phyloP scores from a whole-genome alignment of 1,140 invertebrate genomes.

The Philotrypesis tridentata region DNA sequence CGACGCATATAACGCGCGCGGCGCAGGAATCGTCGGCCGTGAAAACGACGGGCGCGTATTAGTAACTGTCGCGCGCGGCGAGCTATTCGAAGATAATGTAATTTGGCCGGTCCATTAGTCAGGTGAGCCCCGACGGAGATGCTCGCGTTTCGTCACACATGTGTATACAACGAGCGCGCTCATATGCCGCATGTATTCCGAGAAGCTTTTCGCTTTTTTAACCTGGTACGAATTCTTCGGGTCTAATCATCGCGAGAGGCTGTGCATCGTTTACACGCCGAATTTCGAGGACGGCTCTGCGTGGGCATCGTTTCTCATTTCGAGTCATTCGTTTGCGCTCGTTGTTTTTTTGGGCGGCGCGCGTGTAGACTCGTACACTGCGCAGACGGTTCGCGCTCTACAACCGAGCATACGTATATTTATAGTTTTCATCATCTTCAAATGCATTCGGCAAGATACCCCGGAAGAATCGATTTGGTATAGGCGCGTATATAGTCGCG shows the following conservation, averaged over 20 bases:
- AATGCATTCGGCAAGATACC: no score
- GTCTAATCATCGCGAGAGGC: conserved; percentile 6
- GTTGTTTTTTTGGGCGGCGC: background rate
- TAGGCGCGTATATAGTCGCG: no score
- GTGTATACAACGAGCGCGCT: background rate
- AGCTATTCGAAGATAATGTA: conserved; percentile 57
- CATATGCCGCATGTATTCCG: background rate
- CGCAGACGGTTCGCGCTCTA: no score
- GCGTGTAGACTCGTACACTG: background rate
- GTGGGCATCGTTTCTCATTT: background rate
- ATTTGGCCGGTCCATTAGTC: conserved; percentile 59
- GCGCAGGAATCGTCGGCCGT: background rate
- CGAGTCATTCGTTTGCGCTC: background rate
- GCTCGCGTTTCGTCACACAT: conserved; percentile 39
- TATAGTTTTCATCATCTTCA: no score
- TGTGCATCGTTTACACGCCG: conserved; percentile 38
- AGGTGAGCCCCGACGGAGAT: conserved; percentile 30
- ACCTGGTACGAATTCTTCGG: background rate
- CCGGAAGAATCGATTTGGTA: no score
- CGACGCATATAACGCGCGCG: background rate
- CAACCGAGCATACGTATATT: no score
- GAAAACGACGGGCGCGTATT: conserved; percentile 16
- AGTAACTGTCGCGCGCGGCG: conserved; percentile 45
- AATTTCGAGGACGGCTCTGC: conserved; percentile 20
- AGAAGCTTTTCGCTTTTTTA: conserved; percentile 28